Conservation (phyloP, 1,140 invertebrate genomes). For the Monomorium pharaonis region DNA sequence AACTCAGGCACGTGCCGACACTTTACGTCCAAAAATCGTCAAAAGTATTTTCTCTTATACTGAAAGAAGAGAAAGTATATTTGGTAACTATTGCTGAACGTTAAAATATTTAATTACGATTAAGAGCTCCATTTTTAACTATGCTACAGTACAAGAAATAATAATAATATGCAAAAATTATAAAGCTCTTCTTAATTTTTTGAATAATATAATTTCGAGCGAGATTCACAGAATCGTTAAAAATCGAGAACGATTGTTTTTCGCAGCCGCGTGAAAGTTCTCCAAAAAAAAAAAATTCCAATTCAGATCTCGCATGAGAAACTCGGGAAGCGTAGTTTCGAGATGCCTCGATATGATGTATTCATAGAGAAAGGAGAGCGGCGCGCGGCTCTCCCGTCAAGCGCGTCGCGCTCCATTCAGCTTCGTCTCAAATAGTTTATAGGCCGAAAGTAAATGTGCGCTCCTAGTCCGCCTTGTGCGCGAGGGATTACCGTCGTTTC, state of each 20-base stretch:
- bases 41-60: not conserved
- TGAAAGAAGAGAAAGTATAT: too few species aligned
- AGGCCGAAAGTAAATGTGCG: constrained; percentile 17
- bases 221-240: not conserved
- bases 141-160: too few species aligned
- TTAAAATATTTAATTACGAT: too few species aligned
- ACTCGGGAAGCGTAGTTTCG: not conserved
- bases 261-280: not conserved
- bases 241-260: not conserved
- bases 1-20: not conserved
- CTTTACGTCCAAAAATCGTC: not conserved
- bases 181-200: not conserved
- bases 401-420: constrained; percentile 22
- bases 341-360: not conserved
- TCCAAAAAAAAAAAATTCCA: not conserved
- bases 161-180: too few species aligned
- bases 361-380: constrained; percentile 2
- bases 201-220: not conserved
- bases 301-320: not conserved
- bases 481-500: constrained; percentile 54
- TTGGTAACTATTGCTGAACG: too few species aligned
- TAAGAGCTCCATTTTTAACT: too few species aligned
- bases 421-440: constrained; percentile 21
- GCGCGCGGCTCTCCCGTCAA: not conserved
- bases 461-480: not conserved